These are phyloP conservation scores for Austrolebias charrua DNA, from an alignment of 2,797 vertebrate species.

Conservation along the genomic window DNA sequence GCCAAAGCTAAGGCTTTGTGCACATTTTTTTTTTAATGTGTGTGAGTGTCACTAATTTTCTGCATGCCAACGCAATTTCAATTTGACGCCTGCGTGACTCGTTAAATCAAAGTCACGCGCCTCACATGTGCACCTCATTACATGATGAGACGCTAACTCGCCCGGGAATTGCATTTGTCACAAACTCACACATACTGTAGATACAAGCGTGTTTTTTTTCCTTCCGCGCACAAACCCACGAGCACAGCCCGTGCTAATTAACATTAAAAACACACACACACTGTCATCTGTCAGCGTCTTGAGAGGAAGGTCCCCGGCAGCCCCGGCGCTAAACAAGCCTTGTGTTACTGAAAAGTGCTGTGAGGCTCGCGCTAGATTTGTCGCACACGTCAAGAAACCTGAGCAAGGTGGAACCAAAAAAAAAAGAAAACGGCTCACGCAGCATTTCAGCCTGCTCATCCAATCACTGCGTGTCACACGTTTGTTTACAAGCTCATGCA, in stretches of 20 bases:
- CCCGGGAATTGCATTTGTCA: conserved; percentile 31
- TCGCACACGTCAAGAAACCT: conserved; percentile 37
- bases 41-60: conserved; percentile 23
- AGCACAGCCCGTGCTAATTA: conserved; percentile 22
- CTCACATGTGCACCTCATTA: conserved; percentile 62
- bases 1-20: conserved; percentile 2
- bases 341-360: conserved; percentile 40
- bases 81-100: conserved; percentile 55
- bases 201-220: neutral
- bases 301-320: conserved; percentile 49
- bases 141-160: conserved; percentile 51
- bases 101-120: conserved; percentile 57
- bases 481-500: conserved; percentile 25
- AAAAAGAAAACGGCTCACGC: conserved; percentile 34
- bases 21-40: conserved; percentile 2
- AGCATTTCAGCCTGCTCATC: conserved; percentile 46
- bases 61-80: conserved; percentile 49
- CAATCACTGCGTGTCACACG: conserved; percentile 31
- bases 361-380: conserved; percentile 38
- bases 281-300: conserved; percentile 37
- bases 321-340: conserved; percentile 39
- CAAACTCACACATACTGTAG: conserved; percentile 4
- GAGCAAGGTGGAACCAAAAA: neutral
- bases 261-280: conserved; percentile 39
- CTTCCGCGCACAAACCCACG: conserved; percentile 9